These are phyloP conservation scores for Erebia palarica DNA, from an alignment of 2,888 invertebrate species.

Conservation along the genomic window DNA sequence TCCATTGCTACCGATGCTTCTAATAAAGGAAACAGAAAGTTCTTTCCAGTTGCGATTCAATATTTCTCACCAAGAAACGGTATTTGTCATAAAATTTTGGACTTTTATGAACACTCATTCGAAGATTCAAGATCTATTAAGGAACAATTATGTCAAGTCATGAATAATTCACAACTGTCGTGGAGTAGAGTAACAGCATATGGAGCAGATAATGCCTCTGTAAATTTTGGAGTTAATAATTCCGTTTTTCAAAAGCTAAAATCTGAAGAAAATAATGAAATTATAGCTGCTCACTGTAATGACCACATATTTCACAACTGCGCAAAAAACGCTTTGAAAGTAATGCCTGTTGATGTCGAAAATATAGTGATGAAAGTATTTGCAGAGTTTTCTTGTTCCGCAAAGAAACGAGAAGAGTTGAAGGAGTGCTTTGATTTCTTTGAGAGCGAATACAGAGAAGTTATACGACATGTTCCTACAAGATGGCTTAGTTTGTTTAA, in stretches of 20 bases:
- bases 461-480: constrained; percentile 31
- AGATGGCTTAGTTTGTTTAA: constrained; percentile 23
- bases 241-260: constrained; percentile 26
- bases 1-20: constrained; percentile 38
- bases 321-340: constrained; percentile 31
- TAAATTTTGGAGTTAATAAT: constrained; percentile 33
- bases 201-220: constrained; percentile 37
- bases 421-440: constrained; percentile 21
- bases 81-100: constrained; percentile 26
- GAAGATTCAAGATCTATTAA: constrained; percentile 18
- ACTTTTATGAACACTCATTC: constrained; percentile 32
- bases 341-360: constrained; percentile 19
- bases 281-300: constrained; percentile 27
- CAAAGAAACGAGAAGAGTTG: constrained; percentile 28
- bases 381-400: constrained; percentile 32
- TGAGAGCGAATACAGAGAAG: constrained; percentile 19
- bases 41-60: constrained; percentile 34
- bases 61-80: constrained; percentile 33
- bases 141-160: constrained; percentile 4
- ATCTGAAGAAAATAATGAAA: constrained; percentile 4
- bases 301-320: constrained; percentile 31
- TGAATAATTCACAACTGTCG: too few species aligned
- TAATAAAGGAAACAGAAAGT: constrained; percentile 36
- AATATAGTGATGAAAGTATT: constrained; percentile 32
- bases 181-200: too few species aligned